Evolutionary conservation across 2,113 vertebrate genomes (phyloP).

Genomic region (Potamarius usumacintae): DNA sequence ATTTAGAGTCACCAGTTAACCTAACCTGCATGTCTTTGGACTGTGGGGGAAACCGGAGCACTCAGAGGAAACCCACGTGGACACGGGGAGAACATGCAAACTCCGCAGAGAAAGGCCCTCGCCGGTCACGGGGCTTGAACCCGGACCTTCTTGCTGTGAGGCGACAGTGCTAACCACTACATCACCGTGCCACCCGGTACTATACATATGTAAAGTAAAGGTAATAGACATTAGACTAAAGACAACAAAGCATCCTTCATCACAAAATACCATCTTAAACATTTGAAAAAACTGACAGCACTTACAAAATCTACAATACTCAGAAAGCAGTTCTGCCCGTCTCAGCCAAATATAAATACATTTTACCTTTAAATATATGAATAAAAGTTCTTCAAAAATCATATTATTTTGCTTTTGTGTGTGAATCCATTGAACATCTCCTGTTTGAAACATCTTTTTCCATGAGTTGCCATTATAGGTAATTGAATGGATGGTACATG

Average conservation of each 20-base stretch:
- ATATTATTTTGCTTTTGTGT: neutral
- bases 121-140: too few relatives aligned
- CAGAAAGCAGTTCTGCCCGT: neutral
- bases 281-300: neutral
- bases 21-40: too few relatives aligned
- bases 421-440: neutral
- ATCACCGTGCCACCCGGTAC: too few relatives aligned
- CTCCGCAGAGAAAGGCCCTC: too few relatives aligned
- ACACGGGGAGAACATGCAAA: too few relatives aligned
- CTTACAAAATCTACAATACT: neutral
- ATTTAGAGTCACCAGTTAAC: too few relatives aligned
- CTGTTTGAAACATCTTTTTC: neutral
- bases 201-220: neutral
- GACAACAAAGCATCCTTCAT: neutral
- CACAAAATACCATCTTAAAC: neutral
- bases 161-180: too few relatives aligned
- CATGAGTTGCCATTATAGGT: neutral
- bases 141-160: too few relatives aligned
- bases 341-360: too few relatives aligned
- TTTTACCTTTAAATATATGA: neutral
- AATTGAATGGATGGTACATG: neutral
- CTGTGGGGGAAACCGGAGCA: too few relatives aligned
- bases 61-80: too few relatives aligned
- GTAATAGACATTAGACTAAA: neutral
- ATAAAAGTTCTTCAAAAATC: neutral